Evolutionary conservation across 2,113 vertebrate species (phyloP).

Genomic region (Siniperca knerii): DNA sequence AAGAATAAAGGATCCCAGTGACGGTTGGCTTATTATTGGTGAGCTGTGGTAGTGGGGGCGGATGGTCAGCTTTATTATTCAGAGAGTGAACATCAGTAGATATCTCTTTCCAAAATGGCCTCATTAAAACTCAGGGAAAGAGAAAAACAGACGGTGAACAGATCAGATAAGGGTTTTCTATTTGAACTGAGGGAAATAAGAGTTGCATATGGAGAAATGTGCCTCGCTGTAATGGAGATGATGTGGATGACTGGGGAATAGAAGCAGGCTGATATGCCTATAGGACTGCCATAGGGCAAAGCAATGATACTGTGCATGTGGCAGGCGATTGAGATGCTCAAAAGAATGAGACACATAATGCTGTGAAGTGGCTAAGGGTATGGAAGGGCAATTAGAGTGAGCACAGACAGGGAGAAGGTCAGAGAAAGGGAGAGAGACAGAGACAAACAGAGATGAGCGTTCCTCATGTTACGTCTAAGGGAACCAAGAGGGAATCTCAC

Average conservation of each 20-base stretch:
- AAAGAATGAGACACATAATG: constrained; percentile 32
- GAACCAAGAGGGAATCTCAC: constrained; percentile 91
- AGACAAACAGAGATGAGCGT: constrained; percentile 82
- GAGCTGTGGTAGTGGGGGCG: constrained; percentile 63
- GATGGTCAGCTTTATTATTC: constrained; percentile 68
- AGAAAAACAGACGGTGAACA: constrained; percentile 71
- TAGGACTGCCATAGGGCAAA: constrained; percentile 8
- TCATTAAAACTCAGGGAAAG: constrained; percentile 67
- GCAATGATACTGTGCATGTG: constrained; percentile 17
- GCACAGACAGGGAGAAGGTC: constrained; percentile 63
- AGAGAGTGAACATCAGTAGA: constrained; percentile 72
- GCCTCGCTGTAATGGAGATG: constrained; percentile 38
- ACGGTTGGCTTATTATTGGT: constrained; percentile 62
- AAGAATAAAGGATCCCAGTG: constrained; percentile 65
- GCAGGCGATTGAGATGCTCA: constrained; percentile 42
- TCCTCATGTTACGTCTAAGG: constrained; percentile 90
- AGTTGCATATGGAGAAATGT: constrained; percentile 67
- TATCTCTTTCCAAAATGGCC: constrained; percentile 73
- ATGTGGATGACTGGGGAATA: constrained; percentile 31
- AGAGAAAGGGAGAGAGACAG: constrained; percentile 81
- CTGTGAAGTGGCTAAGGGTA: constrained; percentile 33
- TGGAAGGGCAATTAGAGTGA: constrained; percentile 61
- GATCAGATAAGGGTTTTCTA: constrained; percentile 72
- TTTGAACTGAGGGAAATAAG: constrained; percentile 61
- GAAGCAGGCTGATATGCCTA: background rate